Base-by-base conservation (phyloP, 2,113 vertebrate genomes). In the Chunga burmeisteri region DNA sequence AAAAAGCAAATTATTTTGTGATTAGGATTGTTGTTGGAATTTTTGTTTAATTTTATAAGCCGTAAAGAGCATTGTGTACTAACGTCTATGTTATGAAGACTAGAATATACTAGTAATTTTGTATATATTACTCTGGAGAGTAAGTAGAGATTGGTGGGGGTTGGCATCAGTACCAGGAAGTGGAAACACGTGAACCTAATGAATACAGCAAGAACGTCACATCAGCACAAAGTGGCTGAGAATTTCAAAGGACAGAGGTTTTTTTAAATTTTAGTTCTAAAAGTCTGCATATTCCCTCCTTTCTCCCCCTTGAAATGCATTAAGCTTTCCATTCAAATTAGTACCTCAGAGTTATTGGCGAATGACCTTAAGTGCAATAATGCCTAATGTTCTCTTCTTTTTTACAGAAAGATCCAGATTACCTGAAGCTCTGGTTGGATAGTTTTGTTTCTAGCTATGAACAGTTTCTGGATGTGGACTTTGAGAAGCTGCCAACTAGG, bases 361-460 rank as follows among this genome's bases (percentile, higher is more conserved):
- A 49, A 22, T 89, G 47, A 61, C 40, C n/a, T 63, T 50, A 40
- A 71, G 23, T 65, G 23, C 42, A 36, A 2, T 71, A 55, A 80
- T 72, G 42, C 32, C 34, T 89, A 18, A 94, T 13, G 6, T 90
- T 86, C 13, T 61, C 29, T 55, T 93, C 6, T 65, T 70, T 74
- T 74, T 94, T 88, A 42, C 98, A 99, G 99, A 99, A 99, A 97
- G 99, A 99, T 97, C 99, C 99, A 86, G 99, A 99, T 98, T 99
- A 99, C 95, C 97, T 99, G 97, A 99, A 99, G 95, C 98, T 99
- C 34, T 99, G 99, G 99, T 97, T 99, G 98, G 99, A 99, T 94
- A 99, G 98, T 97, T 99, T 99, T 98, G 99, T 99, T 97, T 98
- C 98, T 95, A 99, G 99, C 92, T 99, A 99, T 84, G 99, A 99